Percentiles rank a stretch among this genome's conserved stretches.
Evolutionary conservation across 35 echinoderm and acorn worm genomes (phyloP).

Genomic region (Apostichopus japonicus): DNA sequence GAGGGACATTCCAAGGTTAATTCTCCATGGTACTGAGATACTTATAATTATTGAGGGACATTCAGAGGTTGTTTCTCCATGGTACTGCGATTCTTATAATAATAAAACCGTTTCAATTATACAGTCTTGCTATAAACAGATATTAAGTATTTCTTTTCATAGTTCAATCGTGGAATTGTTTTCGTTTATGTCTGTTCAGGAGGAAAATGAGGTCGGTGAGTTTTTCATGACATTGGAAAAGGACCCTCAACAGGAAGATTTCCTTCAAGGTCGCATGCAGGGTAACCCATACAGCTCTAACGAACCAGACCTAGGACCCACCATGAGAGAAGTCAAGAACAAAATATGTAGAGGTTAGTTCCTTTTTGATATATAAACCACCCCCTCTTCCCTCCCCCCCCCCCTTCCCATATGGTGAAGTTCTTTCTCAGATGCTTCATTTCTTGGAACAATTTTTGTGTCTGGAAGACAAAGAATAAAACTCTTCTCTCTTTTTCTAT

Average conservation of each 20-base stretch:
- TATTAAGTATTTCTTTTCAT: too few species aligned
- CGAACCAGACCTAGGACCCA: constrained; percentile 87
- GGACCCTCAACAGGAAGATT: constrained; percentile 97
- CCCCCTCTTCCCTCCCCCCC: constrained; percentile 48
- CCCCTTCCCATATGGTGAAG: constrained; percentile 41
- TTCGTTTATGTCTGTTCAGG: constrained; percentile 38
- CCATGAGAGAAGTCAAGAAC: constrained; percentile 99
- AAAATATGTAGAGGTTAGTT: constrained; percentile 95
- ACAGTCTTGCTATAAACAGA: too few species aligned
- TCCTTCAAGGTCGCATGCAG: constrained; percentile 93
- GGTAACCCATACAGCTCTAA: constrained; percentile 97
- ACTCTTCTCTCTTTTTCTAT: not conserved
- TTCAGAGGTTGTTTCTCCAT: too few species aligned
- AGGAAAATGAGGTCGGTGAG: constrained; percentile 97
- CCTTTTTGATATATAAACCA: not conserved
- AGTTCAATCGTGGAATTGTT: too few species aligned
- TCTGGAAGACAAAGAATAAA: not conserved
- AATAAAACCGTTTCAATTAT: too few species aligned
- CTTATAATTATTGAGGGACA: too few species aligned
- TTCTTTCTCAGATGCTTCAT: constrained; percentile 56
- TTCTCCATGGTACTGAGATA: too few species aligned
- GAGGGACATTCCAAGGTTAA: too few species aligned
- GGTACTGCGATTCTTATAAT: too few species aligned
- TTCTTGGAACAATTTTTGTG: not conserved
- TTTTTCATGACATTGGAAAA: constrained; percentile 99